Conservation (phyloP, 2,113 vertebrate species). For the Prochilodus magdalenae region DNA sequence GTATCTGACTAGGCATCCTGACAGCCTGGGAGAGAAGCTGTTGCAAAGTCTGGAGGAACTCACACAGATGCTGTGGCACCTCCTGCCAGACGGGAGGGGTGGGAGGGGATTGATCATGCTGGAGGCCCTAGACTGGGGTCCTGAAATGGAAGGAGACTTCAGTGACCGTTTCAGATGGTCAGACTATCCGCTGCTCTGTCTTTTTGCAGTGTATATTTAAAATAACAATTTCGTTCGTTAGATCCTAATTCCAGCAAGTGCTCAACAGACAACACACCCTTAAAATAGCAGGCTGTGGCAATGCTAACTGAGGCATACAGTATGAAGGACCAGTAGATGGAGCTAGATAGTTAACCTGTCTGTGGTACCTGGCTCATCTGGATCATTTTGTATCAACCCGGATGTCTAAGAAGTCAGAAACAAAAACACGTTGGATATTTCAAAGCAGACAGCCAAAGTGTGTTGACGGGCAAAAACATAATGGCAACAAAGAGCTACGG, state of each 20-base stretch:
- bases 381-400: background rate
- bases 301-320: background rate
- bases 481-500: background rate
- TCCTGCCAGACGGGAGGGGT: too few relatives aligned
- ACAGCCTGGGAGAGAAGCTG: too few relatives aligned
- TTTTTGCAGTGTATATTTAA: too few relatives aligned
- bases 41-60: too few relatives aligned
- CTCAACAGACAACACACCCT: background rate
- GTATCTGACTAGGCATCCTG: too few relatives aligned
- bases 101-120: too few relatives aligned
- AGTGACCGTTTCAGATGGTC: too few relatives aligned
- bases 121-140: too few relatives aligned
- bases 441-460: background rate
- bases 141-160: too few relatives aligned
- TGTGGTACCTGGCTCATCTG: background rate
- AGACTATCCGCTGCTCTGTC: too few relatives aligned
- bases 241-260: background rate
- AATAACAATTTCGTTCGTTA: background rate
- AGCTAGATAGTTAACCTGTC: slow-evolving; percentile 31
- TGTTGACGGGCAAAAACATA: background rate
- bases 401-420: background rate
- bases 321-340: slow-evolving; percentile 37
- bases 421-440: background rate
- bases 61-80: too few relatives aligned
- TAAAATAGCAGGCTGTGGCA: too few relatives aligned